Base-by-base conservation (phyloP, 37 sponge, comb jelly and placozoan genomes). In the Bolinopsis microptera region DNA sequence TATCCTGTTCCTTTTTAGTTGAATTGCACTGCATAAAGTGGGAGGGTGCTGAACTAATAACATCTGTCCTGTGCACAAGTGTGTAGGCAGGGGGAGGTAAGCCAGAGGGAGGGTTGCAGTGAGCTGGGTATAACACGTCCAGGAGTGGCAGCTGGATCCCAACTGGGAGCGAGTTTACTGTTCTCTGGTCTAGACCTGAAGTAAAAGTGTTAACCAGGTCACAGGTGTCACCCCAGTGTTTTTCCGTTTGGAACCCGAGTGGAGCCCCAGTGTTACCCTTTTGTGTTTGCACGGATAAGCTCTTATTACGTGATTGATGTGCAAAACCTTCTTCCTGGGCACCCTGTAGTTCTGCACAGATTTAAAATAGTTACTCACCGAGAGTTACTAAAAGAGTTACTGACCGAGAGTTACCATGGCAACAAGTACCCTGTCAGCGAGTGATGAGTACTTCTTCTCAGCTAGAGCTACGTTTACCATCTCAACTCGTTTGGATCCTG, bases 341-440 rank as follows among this genome's bases (percentile, higher is more conserved):
- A n/a, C n/a, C n/a, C n/a, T n/a, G n/a, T n/a, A n/a, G n/a, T n/a
- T n/a, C n/a, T n/a, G n/a, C n/a, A n/a, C n/a, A n/a, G n/a, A n/a
- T n/a, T n/a, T n/a, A n/a, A n/a, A n/a, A n/a, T n/a, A n/a, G n/a
- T n/a, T n/a, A n/a, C n/a, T n/a, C n/a, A n/a, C n/a, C n/a, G n/a
- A n/a, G n/a, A n/a, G n/a, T n/a, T n/a, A n/a, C n/a, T n/a, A n/a
- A n/a, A n/a, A n/a, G n/a, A n/a, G n/a, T n/a, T n/a, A 41, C 90
- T n/a, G 37, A 86, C 90, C 90, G 37, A 86, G 35, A 23, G 90
- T 86, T 0, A 86, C 90, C 90, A 86, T 86, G 26, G 90, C 90
- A 33, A n/a, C 30, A 30, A 86, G 90, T 0, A 86, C 3, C 8
- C 39, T 86, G 21, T 86, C 90, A 18, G 34, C 30, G 30, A 39